A percentile compares a stretch with the other conserved stretches of the same genome.
These are phyloP conservation scores for Oncorhynchus mykiss DNA, from an alignment of 2,113 vertebrate genomes.

Conservation along the genomic window DNA sequence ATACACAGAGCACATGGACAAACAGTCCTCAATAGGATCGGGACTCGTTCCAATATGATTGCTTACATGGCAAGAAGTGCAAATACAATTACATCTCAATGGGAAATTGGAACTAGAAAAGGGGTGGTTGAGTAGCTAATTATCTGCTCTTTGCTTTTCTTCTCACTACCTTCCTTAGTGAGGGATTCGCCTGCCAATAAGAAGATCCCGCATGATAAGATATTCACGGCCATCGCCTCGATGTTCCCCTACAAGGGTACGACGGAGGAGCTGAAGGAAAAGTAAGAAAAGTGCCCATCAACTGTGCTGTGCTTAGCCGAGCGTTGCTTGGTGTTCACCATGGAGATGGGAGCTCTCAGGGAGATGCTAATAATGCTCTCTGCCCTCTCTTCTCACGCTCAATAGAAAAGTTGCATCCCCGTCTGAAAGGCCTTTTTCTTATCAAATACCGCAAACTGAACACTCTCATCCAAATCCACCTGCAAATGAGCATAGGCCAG, in stretches of 20 bases:
- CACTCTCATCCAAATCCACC: background rate
- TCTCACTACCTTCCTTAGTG: slow-evolving; percentile 64
- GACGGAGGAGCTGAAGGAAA: slow-evolving; percentile 93
- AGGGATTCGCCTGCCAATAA: slow-evolving; percentile 81
- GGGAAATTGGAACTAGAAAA: background rate
- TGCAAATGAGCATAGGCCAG: background rate
- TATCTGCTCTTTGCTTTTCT: slow-evolving; percentile 15
- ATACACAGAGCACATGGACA: background rate
- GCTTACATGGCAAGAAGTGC: background rate
- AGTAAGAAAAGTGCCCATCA: slow-evolving; percentile 75
- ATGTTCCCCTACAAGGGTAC: slow-evolving; percentile 98
- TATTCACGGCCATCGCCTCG: slow-evolving; percentile 95
- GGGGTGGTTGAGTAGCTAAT: background rate
- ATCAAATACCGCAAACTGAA: background rate
- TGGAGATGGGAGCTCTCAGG: slow-evolving; percentile 57
- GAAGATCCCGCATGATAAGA: slow-evolving; percentile 91
- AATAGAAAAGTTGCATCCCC: slow-evolving; percentile 48
- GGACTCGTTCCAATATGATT: background rate
- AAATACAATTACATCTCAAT: background rate
- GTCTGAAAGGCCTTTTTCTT: slow-evolving; percentile 49
- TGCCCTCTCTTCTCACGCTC: slow-evolving; percentile 41
- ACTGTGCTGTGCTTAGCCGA: slow-evolving; percentile 39
- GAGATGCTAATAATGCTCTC: slow-evolving; percentile 55
- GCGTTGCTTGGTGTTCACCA: slow-evolving; percentile 66
- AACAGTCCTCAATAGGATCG: background rate